Evolutionary conservation across 2,113 vertebrate genomes (phyloP).

Genomic region (Tichodroma muraria): DNA sequence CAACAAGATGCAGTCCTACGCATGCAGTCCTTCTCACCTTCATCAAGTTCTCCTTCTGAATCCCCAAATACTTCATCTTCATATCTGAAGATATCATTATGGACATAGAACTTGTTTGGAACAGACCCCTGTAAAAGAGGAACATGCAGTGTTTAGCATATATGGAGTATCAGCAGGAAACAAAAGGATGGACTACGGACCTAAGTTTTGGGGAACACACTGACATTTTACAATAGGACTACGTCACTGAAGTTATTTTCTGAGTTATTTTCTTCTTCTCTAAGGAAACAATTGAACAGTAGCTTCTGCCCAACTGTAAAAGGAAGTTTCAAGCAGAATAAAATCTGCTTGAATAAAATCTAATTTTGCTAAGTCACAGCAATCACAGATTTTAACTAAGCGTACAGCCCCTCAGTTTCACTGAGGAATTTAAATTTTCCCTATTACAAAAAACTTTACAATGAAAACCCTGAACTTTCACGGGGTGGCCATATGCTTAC

Average conservation of each 20-base stretch:
- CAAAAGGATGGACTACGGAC: not conserved
- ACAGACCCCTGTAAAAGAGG: constrained; percentile 85
- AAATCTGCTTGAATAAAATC: no score
- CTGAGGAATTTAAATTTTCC: not conserved
- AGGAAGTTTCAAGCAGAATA: not conserved
- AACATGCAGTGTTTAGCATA: not conserved
- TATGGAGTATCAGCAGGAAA: accelerated
- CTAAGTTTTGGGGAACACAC: not conserved
- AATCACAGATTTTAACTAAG: not conserved
- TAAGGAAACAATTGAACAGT: not conserved
- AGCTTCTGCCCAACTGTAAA: not conserved
- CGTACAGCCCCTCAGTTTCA: not conserved
- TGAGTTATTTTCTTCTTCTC: not conserved
- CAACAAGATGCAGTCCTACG: not conserved
- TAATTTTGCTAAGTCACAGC: not conserved
- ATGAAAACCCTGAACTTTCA: accelerated
- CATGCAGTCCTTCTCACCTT: constrained; percentile 71
- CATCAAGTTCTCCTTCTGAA: constrained; percentile 95
- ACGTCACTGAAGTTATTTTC: not conserved
- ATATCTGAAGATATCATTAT: constrained; percentile 98
- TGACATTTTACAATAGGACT: not conserved
- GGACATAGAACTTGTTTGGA: constrained; percentile 98
- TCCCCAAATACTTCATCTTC: constrained; percentile 98
- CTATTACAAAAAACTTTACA: not conserved
- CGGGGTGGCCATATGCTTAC: accelerated